Percentiles rank a stretch among this genome's conserved stretches.
Conservation (phyloP, 23 tunicate species). For the Phallusia fumigata region DNA sequence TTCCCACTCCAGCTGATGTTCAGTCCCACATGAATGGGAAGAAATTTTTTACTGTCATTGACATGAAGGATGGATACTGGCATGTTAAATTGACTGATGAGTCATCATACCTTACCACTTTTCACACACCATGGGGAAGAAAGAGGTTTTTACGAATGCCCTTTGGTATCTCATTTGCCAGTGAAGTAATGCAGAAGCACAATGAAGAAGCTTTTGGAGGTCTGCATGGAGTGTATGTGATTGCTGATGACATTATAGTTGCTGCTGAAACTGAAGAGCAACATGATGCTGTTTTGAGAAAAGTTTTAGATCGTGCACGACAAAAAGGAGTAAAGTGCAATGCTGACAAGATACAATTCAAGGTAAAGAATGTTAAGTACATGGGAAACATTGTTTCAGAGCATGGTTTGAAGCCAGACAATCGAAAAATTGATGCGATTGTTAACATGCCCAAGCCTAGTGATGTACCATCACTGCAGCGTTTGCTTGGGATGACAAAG, state of each 20-base stretch:
- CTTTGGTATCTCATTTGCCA: constrained; percentile 43
- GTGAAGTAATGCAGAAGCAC: constrained; percentile 37
- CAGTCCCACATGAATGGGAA: no score
- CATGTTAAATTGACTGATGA: constrained; percentile 25
- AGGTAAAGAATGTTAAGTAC: no score
- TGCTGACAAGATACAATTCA: no score
- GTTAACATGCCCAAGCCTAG: no score
- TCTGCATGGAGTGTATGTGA: constrained; percentile 27
- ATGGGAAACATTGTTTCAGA: no score
- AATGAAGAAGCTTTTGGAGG: constrained; percentile 36
- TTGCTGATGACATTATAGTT: constrained; percentile 35
- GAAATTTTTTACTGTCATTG: constrained; percentile 29
- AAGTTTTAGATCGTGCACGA: not conserved
- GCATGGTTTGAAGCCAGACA: no score
- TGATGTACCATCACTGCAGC: no score
- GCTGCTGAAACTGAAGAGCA: constrained; percentile 26
- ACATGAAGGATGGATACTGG: constrained; percentile 53
- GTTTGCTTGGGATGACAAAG: no score
- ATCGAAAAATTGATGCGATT: no score
- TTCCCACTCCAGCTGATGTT: no score
- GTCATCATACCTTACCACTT: constrained; percentile 41
- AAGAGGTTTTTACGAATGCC: constrained; percentile 43
- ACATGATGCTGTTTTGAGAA: constrained; percentile 15
- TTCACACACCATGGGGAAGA: constrained; percentile 39
- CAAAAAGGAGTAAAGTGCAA: not conserved